Conservation (phyloP, 2,888 invertebrate genomes). For the Agonopterix arenella region DNA sequence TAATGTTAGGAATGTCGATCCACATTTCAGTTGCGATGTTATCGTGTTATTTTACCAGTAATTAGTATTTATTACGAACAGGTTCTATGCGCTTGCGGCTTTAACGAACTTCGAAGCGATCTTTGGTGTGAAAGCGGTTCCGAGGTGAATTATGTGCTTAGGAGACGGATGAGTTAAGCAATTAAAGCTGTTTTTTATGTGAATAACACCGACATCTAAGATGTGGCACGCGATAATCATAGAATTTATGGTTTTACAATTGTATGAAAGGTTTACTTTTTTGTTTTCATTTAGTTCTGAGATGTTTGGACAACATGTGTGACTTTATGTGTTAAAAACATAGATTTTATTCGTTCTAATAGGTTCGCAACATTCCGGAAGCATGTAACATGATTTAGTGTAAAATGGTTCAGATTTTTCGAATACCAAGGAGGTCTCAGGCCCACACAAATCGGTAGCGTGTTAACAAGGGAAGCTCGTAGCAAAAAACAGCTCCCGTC, state of each 20-base stretch:
- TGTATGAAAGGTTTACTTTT: conserved; percentile 26
- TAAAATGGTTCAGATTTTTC: conserved; percentile 16
- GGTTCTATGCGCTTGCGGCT: conserved; percentile 33
- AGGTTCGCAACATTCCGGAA: conserved; percentile 7
- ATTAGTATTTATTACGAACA: conserved; percentile 71
- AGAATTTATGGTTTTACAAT: conserved; percentile 50
- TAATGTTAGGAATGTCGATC: conserved; percentile 39
- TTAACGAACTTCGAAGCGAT: conserved; percentile 33
- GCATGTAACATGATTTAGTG: conserved; percentile 6
- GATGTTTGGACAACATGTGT: neutral
- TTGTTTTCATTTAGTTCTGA: neutral
- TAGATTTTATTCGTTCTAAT: neutral
- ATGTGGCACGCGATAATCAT: conserved; percentile 55
- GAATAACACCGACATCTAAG: conserved; percentile 45
- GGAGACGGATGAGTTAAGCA: conserved; percentile 60
- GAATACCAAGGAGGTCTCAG: conserved; percentile 20
- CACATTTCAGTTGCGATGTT: conserved; percentile 53
- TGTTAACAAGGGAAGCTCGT: conserved; percentile 36
- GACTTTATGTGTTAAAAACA: neutral
- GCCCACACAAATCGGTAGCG: conserved; percentile 58
- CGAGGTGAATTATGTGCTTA: conserved; percentile 59
- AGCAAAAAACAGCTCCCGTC: conserved; percentile 47
- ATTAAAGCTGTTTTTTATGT: conserved; percentile 62
- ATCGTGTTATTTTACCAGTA: conserved; percentile 72
- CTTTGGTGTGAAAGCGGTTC: conserved; percentile 57